Evolutionary conservation across 2,888 invertebrate genomes (phyloP).

Genomic region (Hirtodrosophila alboralis): DNA sequence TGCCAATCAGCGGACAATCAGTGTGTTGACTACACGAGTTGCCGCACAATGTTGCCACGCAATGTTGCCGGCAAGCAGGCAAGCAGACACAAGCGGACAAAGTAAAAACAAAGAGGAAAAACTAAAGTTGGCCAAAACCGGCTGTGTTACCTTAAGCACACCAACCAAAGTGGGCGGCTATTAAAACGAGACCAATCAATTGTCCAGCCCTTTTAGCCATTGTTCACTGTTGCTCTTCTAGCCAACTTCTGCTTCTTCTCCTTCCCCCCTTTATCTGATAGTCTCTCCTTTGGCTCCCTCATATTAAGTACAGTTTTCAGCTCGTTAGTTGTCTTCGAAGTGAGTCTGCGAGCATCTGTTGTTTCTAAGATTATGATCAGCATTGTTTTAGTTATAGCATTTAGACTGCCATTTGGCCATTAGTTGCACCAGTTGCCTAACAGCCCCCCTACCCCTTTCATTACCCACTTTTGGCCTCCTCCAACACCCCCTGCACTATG

Average conservation of each 20-base stretch:
- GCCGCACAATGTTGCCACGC: constrained; percentile 55
- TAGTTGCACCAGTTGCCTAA: no score
- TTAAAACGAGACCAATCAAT: constrained; percentile 68
- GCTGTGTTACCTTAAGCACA: constrained; percentile 25
- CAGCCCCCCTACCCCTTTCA: constrained; percentile 13
- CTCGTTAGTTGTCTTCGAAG: constrained; percentile 55
- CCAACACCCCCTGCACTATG: not conserved
- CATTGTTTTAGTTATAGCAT: constrained; percentile 64
- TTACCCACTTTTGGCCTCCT: not conserved
- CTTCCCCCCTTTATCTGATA: not conserved
- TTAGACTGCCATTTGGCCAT: constrained; percentile 52
- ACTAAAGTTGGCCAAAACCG: constrained; percentile 25
- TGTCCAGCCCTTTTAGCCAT: constrained; percentile 58
- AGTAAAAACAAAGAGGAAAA: constrained; percentile 2
- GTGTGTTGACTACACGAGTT: constrained; percentile 44
- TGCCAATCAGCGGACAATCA: constrained; percentile 69
- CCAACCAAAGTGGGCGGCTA: constrained; percentile 48
- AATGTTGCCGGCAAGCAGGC: constrained; percentile 1
- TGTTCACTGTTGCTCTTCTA: constrained; percentile 43
- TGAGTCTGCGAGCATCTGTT: constrained; percentile 49
- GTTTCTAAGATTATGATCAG: constrained; percentile 65
- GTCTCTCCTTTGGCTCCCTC: not conserved
- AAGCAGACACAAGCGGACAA: not conserved
- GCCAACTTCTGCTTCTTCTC: no score
- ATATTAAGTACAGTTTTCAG: constrained; percentile 37